A percentile compares a stretch with the other conserved stretches of the same genome.
phyloP scores from a whole-genome alignment of 2,888 invertebrate genomes.

The Apamea crenata region DNA sequence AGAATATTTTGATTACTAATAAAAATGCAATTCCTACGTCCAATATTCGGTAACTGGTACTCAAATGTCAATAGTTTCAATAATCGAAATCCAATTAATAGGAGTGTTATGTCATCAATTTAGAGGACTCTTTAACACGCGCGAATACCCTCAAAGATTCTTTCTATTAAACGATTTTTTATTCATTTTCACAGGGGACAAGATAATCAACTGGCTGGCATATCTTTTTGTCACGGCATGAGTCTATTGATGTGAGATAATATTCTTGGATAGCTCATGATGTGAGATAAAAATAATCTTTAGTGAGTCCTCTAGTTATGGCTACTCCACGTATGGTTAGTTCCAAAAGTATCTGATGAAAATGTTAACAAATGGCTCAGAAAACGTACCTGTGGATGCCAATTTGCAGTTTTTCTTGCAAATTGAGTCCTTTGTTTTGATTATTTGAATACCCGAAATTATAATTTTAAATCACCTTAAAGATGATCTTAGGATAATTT shows the following conservation, averaged over 20 bases:
- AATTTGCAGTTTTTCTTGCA: not conserved
- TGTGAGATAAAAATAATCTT: not conserved
- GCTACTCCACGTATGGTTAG: not conserved
- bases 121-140: not conserved
- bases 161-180: not conserved
- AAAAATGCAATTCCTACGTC: not conserved
- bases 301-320: not conserved
- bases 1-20: not conserved
- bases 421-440: too few species aligned
- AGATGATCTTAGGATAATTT: not conserved
- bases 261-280: not conserved
- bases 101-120: not conserved
- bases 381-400: not conserved
- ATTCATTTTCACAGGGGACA: not conserved
- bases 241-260: not conserved
- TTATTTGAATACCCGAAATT: not conserved
- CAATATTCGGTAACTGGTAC: not conserved
- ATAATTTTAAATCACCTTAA: not conserved
- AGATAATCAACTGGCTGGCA: not conserved
- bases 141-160: not conserved
- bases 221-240: not conserved
- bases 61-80: not conserved
- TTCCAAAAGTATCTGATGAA: not conserved
- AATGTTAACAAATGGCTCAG: not conserved
- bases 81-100: not conserved